Evolutionary conservation across 2,113 vertebrate genomes (phyloP), one percentile per base, ranked within the genome.

Genomic region (Nothocercus nigrocapillus): DNA sequence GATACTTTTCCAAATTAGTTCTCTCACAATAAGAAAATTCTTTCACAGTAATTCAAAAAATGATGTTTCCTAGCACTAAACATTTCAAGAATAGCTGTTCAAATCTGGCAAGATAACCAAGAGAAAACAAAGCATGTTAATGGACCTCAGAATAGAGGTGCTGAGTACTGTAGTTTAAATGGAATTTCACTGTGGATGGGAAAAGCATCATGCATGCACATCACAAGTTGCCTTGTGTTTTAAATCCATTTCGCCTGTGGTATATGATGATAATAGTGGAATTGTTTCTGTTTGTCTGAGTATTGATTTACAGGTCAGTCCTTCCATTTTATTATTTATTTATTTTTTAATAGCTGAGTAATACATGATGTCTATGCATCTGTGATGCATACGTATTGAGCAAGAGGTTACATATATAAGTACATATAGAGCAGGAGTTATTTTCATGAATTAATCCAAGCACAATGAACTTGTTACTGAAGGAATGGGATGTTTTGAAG

Each of bases 131-230:
- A 79, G 36, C 0, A 0, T 61, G 10, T 16, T 72, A 79, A 13
- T 56, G 16, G 42, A 76, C 9, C 61, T 18, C 4, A 4, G 32
- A 76, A 67, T 5, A 53, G 47, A 69, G 28, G 7, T 68, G 2
- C 13, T 36, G 24, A n/a, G 10, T 51, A 45, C 68, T 53, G 3
- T 11, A 64, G 4, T 68, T 83, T 72, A 54, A 84, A 68, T 32
- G 5, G 53, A 89, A 82, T 61, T 62, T 0, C 24, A 47, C 72
- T 0, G 2, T 17, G 54, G 49, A 30, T 0, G 2, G 54, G 53
- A 67, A 88, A 74, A 4, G 1, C 18, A 4, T 53, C 47, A 69
- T 1, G 4, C 5, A 45, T 38, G 27, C 27, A 45, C 21, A 8
- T 9, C 34, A 27, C 7, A 19, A 15, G 3, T 45, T 13, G 63